Evolutionary conservation across 1,140 invertebrate species (phyloP).

Genomic region (Proctacanthus coquilletti): DNA sequence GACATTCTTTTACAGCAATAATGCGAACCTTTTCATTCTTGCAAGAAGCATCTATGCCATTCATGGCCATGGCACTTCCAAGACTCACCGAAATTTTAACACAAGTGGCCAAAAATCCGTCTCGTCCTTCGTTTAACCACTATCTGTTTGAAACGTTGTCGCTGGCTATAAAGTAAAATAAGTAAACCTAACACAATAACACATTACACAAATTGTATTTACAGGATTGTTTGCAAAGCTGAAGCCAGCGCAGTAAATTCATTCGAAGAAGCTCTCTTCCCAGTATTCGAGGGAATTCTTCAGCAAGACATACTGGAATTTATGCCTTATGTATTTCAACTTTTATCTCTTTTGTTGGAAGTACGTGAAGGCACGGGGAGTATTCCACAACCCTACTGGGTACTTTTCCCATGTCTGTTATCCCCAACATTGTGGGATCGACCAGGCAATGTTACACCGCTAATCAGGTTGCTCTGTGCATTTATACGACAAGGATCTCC

Average conservation of each 20-base stretch:
- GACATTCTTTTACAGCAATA: slow-evolving; percentile 42
- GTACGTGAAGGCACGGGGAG: slow-evolving; percentile 39
- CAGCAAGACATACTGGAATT: slow-evolving; percentile 93
- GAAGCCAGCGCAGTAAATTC: slow-evolving; percentile 63
- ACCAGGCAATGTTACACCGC: slow-evolving; percentile 77
- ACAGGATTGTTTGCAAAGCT: slow-evolving; percentile 60
- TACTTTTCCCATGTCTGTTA: slow-evolving; percentile 75
- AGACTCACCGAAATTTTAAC: slow-evolving; percentile 72
- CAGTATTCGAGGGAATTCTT: slow-evolving; percentile 84
- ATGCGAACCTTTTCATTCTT: slow-evolving; percentile 75
- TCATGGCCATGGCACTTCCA: slow-evolving; percentile 59
- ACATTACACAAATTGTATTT: slow-evolving; percentile 29
- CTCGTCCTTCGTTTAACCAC: slow-evolving; percentile 94
- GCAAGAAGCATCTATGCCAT: slow-evolving; percentile 67
- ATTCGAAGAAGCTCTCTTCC: slow-evolving; percentile 84
- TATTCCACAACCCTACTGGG: slow-evolving; percentile 72
- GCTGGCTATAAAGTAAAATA: slow-evolving; percentile 52
- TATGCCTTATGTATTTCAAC: slow-evolving; percentile 95
- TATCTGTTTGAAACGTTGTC: slow-evolving; percentile 91
- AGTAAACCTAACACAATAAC: too few species aligned
- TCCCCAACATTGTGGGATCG: slow-evolving; percentile 83
- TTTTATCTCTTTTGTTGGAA: slow-evolving; percentile 83
- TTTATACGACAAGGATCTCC: slow-evolving; percentile 60
- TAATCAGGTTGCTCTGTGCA: slow-evolving; percentile 76
- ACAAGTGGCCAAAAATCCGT: slow-evolving; percentile 84